Conservation (phyloP, 2,113 vertebrate genomes). For the Mormyrus lacerda region DNA sequence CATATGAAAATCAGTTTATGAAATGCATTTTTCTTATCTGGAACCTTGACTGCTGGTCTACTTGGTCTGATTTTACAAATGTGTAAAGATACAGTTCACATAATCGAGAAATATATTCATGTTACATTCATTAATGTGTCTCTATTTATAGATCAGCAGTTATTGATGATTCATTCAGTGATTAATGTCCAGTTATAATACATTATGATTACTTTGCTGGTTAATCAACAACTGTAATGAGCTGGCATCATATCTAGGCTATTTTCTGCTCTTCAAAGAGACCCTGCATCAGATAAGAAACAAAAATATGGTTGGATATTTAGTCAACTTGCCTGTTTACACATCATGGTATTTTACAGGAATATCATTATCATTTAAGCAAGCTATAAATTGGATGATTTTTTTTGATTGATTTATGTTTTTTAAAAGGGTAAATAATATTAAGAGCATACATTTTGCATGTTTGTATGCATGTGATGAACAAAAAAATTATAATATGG, state of each 20-base stretch:
- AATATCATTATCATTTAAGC: background rate
- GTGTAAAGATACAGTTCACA: background rate
- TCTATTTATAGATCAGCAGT: background rate
- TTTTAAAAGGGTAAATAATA: background rate
- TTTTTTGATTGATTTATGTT: background rate
- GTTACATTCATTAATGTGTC: background rate
- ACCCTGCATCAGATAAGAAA: background rate
- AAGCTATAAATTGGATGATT: background rate
- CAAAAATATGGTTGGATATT: background rate
- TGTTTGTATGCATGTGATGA: background rate
- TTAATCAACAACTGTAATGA: background rate
- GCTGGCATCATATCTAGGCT: background rate
- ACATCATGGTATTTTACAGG: background rate
- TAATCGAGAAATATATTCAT: background rate
- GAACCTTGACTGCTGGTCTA: background rate
- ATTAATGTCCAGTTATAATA: background rate
- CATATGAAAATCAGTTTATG: background rate
- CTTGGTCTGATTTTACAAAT: background rate
- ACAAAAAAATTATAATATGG: background rate
- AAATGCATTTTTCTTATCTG: background rate
- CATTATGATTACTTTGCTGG: background rate
- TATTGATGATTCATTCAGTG: background rate
- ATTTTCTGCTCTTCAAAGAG: background rate
- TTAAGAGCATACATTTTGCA: background rate
- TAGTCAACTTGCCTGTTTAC: background rate